Evolutionary conservation across 2,888 invertebrate genomes (phyloP), one percentile per base, ranked within the genome.

Genomic region (Fissipunctia ypsillon): DNA sequence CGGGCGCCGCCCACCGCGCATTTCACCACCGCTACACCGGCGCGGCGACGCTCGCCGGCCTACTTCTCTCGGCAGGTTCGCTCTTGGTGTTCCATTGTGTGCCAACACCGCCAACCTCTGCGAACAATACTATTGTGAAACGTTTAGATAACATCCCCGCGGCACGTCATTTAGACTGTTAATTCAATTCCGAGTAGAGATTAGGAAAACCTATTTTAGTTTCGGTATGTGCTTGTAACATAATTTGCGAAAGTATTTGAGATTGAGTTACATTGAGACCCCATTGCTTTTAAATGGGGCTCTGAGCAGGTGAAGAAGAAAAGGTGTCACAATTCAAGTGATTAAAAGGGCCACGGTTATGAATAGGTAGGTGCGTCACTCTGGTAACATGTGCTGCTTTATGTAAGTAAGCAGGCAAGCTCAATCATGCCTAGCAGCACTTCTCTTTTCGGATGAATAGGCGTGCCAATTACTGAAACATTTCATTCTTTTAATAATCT

Each of bases 41-140:
- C 84, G 83, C 90, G 86, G 85, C 92, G 91, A 91, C 92, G 91
- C 88, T 90, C 89, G 91, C 90, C 92, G 95, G 91, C 95, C 96
- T 95, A 96, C 93, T 95, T 95, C 94, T 90, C 88, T 90, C 91
- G 90, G 90, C 94, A 94, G 93, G 93, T 93, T 90, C 94, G 93
- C 93, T 93, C 94, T 93, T 93, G 93, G 94, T 94, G 94, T 93
- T 94, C 95, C 93, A 95, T 95, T 96, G 95, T 95, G 92, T 92
- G 91, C 74, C 66, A 66, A 66, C 66, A 66, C 38, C 65, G 66
- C 92, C 91, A 91, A 92, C 91, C 88, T 89, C 90, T 82, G 84
- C 90, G 92, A 94, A 95, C 95, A 95, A 95, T 94, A 91, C 94
- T 91, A 93, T 95, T 95, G 94, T 94, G 94, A 94, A 95, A 95